Conservation (phyloP, 2,888 invertebrate species). For the Phyllotreta cruciferae region DNA sequence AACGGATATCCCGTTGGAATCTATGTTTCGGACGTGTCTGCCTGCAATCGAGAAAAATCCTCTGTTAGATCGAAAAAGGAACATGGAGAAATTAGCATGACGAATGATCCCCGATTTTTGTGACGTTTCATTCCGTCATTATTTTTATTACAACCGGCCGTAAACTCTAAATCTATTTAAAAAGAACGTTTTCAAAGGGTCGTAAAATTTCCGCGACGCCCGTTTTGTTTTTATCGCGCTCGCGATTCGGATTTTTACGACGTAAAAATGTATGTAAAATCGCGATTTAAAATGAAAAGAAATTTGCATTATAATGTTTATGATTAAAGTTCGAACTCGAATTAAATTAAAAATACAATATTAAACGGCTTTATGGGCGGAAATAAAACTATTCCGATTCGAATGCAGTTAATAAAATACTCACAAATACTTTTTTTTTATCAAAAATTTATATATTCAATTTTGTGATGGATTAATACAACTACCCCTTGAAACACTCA, state of each 20-base stretch:
- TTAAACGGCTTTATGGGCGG: no score
- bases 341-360: no score
- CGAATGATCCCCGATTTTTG: neutral
- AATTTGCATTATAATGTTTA: conserved; percentile 9
- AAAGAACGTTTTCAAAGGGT: conserved; percentile 3
- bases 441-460: no score
- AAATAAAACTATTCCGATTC: no score
- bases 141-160: conserved; percentile 2
- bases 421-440: no score
- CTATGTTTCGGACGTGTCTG: conserved; percentile 58
- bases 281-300: conserved; percentile 2
- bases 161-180: conserved; percentile 8
- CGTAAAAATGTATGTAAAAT: conserved; percentile 12
- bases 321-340: neutral
- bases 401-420: no score
- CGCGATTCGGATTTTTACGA: conserved; percentile 9
- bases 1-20: conserved; percentile 59
- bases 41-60: conserved; percentile 52
- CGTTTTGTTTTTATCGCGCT: conserved; percentile 2
- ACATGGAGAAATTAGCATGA: neutral
- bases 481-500: no score
- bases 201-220: conserved; percentile 1
- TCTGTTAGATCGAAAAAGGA: conserved; percentile 26
- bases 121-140: conserved; percentile 4
- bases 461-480: no score